These are phyloP conservation scores for Urocitellus parryii DNA, from an alignment of 2,113 vertebrate species.

Conservation along the genomic window DNA sequence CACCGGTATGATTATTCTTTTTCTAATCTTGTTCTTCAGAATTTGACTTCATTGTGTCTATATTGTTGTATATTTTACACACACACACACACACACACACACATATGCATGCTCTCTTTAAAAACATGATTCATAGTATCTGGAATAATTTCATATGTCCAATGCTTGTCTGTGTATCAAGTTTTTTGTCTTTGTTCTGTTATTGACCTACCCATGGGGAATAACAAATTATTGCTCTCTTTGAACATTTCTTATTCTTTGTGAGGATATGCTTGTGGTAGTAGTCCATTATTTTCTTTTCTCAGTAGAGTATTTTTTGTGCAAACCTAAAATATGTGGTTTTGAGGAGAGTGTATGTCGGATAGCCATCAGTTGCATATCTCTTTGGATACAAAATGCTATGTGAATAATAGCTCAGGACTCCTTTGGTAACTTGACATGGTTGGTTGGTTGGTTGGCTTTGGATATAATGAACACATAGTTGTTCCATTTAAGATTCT, in stretches of 20 bases:
- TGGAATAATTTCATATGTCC: not conserved
- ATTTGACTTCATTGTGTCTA: slow-evolving; percentile 17
- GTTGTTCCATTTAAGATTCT: slow-evolving; percentile 23
- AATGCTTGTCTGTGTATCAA: not conserved
- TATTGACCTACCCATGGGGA: not conserved
- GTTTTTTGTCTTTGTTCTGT: not conserved
- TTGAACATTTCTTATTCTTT: slow-evolving; percentile 33
- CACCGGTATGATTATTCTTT: slow-evolving; percentile 10
- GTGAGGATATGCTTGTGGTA: not conserved
- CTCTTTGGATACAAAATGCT: slow-evolving; percentile 43
- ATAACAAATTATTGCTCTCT: slow-evolving; percentile 37
- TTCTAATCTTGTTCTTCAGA: slow-evolving; percentile 23
- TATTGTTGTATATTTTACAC: not conserved
- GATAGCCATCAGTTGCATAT: slow-evolving; percentile 11
- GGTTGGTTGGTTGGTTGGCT: slow-evolving; percentile 50
- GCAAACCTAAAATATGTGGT: slow-evolving; percentile 55
- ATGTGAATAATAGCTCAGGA: not conserved
- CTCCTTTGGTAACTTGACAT: slow-evolving; percentile 1
- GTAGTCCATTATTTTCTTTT: not conserved
- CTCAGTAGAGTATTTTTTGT: slow-evolving; percentile 38
- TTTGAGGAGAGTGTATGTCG: not conserved
- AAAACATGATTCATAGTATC: slow-evolving; percentile 9
- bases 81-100: not conserved
- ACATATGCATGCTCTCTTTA: not conserved
- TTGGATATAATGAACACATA: slow-evolving; percentile 23